These are phyloP conservation scores for Amyelois transitella DNA, from an alignment of 1,140 invertebrate genomes.

Conservation along the genomic window DNA sequence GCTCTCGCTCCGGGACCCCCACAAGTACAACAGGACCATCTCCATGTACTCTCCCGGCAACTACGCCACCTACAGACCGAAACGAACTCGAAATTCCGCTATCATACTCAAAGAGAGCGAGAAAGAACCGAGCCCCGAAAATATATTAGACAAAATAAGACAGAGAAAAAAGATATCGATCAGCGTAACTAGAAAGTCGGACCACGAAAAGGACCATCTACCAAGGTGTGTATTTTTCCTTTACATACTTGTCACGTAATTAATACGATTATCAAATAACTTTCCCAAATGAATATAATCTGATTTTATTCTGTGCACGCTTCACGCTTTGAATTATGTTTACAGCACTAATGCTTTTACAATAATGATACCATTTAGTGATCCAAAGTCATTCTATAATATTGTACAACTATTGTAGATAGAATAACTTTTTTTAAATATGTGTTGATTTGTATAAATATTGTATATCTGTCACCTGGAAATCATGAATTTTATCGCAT, in stretches of 20 bases:
- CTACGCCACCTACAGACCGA: conserved; percentile 70
- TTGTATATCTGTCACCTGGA: neutral
- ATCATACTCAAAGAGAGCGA: conserved; percentile 70
- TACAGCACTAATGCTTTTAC: conserved; percentile 69
- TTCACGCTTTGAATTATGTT: conserved; percentile 66
- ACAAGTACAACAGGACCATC: conserved; percentile 63
- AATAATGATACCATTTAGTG: conserved; percentile 10
- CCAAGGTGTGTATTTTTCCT: conserved; percentile 64
- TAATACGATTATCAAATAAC: conserved; percentile 55
- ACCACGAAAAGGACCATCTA: conserved; percentile 52
- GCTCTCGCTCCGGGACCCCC: conserved; percentile 44
- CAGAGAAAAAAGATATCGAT: conserved; percentile 67
- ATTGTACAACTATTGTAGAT: conserved; percentile 10
- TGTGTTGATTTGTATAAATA: neutral
- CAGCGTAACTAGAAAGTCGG: conserved; percentile 62
- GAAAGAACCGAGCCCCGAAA: conserved; percentile 68
- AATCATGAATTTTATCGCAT: neutral
- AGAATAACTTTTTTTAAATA: neutral
- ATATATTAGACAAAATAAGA: conserved; percentile 70
- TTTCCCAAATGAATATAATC: conserved; percentile 46
- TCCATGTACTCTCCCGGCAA: conserved; percentile 68
- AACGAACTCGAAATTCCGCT: conserved; percentile 64
- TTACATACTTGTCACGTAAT: conserved; percentile 59
- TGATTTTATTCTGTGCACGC: conserved; percentile 68
- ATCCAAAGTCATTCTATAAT: neutral